These are phyloP conservation scores for Ophthalmolycus amberensis DNA, from an alignment of 2,113 vertebrate genomes.

Conservation along the genomic window DNA sequence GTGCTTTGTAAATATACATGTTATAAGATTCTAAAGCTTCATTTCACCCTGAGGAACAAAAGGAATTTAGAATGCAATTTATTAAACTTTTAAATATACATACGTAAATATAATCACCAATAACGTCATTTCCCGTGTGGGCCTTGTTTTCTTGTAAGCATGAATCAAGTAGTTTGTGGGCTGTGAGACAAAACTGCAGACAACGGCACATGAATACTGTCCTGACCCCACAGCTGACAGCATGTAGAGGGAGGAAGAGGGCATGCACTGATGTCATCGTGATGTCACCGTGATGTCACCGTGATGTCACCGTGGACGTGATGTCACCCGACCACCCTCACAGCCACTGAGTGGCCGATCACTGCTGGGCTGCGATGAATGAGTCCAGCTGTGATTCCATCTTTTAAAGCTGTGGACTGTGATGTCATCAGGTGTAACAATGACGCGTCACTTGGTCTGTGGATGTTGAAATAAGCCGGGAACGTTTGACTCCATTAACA, in stretches of 20 bases:
- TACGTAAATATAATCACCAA: slow-evolving; percentile 29
- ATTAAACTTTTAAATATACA: slow-evolving; percentile 46
- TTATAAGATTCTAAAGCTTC: slow-evolving; percentile 73
- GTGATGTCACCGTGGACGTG: not conserved
- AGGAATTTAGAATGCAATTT: slow-evolving; percentile 63
- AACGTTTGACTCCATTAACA: not conserved
- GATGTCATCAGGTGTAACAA: not conserved
- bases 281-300: not conserved
- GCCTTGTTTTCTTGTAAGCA: slow-evolving; percentile 18
- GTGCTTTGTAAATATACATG: slow-evolving; percentile 58
- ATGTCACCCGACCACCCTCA: not conserved
- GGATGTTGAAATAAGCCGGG: not conserved
- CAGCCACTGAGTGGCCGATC: not conserved
- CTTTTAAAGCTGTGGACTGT: not conserved
- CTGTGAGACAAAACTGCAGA: slow-evolving; percentile 21
- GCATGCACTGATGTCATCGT: slow-evolving; percentile 23
- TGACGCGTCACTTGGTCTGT: not conserved
- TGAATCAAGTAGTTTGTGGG: slow-evolving; percentile 21
- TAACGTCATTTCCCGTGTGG: not conserved
- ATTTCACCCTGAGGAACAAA: slow-evolving; percentile 80
- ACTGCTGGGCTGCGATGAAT: not conserved
- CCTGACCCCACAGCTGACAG: slow-evolving; percentile 6
- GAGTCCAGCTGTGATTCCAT: not conserved
- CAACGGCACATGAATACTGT: slow-evolving; percentile 32
- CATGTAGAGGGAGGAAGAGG: slow-evolving; percentile 13